Base-by-base conservation (phyloP, 2,797 vertebrate genomes). In the Premnoplex brunnescens region DNA sequence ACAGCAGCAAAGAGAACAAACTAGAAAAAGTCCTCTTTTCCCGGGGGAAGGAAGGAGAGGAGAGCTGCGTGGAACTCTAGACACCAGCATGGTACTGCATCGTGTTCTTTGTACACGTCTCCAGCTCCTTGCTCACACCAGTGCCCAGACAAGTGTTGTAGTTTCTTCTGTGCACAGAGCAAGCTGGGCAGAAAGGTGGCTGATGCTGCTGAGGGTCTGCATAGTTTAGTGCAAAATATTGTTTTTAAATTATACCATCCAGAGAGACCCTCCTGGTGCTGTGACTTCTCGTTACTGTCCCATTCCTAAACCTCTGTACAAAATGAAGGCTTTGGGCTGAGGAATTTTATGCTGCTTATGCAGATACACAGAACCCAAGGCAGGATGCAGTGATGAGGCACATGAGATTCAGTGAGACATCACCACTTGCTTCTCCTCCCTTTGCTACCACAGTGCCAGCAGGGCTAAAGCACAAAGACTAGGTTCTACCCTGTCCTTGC, bases 81-180 rank as follows among this genome's bases (percentile, higher is more conserved):
- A 21, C 16, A 55, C 44, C 21, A 43, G 15, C 20, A 12, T 2
- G 3, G 30, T 43, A 26, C 60, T 51, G 17, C 22, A n/a, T 15
- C 6, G 1, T 16, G 14, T 32, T 74, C 52, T 59, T n/a, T 41
- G 26, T 14, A 22, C 16, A 15, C 13, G n/a, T 14, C 23, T 64
- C 24, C 80, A 67, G 41, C 9, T 23, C 62, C 30, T 30, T 41
- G 55, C 44, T 90, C 15, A 24, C 1, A 6, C 51, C 63, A 60
- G n/a, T 5, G 26, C 46, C 28, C 43, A 43, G 51, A 51, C 24
- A 82, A 68, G 54, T 8, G 13, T 3, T 1, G 0, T 0, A 1
- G 9, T n/a, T 59, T 69, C 37, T 85, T 28, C 44, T n/a, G 27
- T 12, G 32, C n/a, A 22, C 39, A 68, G 44, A 39, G 7, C n/a